A percentile compares a stretch with the other conserved stretches of the same genome.
phyloP scores from a whole-genome alignment of 2,113 vertebrate species.

The Oncorhynchus masou region DNA sequence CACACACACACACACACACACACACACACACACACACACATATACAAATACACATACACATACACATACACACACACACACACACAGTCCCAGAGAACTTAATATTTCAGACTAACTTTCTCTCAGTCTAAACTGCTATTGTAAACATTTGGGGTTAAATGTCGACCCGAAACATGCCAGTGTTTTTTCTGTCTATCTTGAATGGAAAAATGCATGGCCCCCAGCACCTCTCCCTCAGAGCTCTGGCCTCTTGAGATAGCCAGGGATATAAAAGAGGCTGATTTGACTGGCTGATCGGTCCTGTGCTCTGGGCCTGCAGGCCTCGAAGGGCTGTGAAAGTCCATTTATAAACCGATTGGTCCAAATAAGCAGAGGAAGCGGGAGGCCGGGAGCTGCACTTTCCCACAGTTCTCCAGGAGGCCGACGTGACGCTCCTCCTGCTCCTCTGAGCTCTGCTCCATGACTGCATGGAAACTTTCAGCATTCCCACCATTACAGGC shows the following conservation, averaged over 20 bases:
- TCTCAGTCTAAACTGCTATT: slow-evolving; percentile 39
- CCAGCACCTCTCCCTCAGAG: slow-evolving; percentile 60
- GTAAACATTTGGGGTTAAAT: slow-evolving; percentile 58
- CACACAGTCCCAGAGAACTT: slow-evolving; percentile 21
- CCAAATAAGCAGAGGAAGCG: slow-evolving; percentile 68
- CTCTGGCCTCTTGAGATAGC: slow-evolving; percentile 67
- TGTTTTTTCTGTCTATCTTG: slow-evolving; percentile 42
- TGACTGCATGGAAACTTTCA: slow-evolving; percentile 67
- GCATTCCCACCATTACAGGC: slow-evolving; percentile 65
- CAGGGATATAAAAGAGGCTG: slow-evolving; percentile 56
- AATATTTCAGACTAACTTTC: slow-evolving; percentile 25
- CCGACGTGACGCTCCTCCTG: slow-evolving; percentile 60
- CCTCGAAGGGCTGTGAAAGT: slow-evolving; percentile 60
- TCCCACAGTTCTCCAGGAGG: slow-evolving; percentile 73
- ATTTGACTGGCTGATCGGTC: slow-evolving; percentile 55
- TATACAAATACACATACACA: background rate
- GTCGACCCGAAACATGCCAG: slow-evolving; percentile 39
- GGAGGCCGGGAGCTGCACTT: slow-evolving; percentile 68
- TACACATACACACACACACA: background rate
- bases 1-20: slow-evolving; percentile 5
- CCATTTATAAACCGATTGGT: slow-evolving; percentile 72
- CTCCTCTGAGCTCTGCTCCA: slow-evolving; percentile 18
- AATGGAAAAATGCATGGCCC: slow-evolving; percentile 73
- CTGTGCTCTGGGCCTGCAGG: slow-evolving; percentile 32
- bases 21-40: slow-evolving; percentile 13